Base-by-base conservation (phyloP, 2,888 invertebrate species). In the Podabrus alpinus region DNA sequence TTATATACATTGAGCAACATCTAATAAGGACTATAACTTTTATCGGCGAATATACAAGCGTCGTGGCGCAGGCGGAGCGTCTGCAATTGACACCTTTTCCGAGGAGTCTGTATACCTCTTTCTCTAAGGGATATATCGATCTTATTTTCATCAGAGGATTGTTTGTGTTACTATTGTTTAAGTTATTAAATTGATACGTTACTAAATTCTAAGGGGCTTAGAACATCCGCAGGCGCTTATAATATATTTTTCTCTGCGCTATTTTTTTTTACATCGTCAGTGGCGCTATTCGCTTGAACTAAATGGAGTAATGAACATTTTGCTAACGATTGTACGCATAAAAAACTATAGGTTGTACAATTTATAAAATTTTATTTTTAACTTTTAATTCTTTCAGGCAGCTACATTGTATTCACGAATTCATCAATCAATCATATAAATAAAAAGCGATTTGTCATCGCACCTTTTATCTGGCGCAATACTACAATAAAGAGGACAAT, bases 391-490 rank as follows among this genome's bases (percentile, higher is more conserved):
- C 45, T 68, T 21, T 21, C 68, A 21, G 64, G 67, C 66, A 67
- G 67, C 25, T 59, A 72, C 59, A 24, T 21, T 69, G 60, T 66
- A 66, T 67, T 61, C 59, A 15, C 15, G 24, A 15, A 15, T 59
- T 69, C 59, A 21, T 68, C 69, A 24, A 77, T 77, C 77, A 69
- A 74, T 77, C 77, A 74, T 68, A 24, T 45, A 67, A 75, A 75
- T 67, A 66, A 69, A 77, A 78, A 76, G 69, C 76, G 78, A 78
- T 78, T 78, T 78, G 78, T 78, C 78, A 78, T 78, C 76, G 72
- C 72, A 70, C 72, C 73, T 75, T 76, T 45, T 76, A 70, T 76
- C 59, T 59, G 59, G 16, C 69, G 68, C 75, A 74, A 70, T 70
- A 61, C 19, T 70, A 73, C 69, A 77, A 25, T 62, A 70, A 73